A percentile compares a stretch with the other conserved stretches of the same genome.
Conservation (phyloP, 1,140 invertebrate genomes). For the Proctacanthus coquilletti region DNA sequence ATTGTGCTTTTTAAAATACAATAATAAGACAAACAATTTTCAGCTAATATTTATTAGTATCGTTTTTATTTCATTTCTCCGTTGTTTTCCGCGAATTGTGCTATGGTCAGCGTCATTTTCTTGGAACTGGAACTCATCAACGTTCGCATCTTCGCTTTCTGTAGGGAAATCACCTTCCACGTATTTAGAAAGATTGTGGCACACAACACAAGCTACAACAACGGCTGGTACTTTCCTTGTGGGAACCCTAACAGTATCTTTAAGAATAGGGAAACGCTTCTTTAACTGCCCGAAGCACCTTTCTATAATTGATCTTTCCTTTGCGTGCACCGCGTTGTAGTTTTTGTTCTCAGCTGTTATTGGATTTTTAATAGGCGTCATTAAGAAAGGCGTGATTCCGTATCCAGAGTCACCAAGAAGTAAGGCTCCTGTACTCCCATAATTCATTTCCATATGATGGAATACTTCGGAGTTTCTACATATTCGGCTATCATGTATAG, state of each 20-base stretch:
- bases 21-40: no score
- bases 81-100: no score
- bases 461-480: neutral
- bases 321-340: neutral
- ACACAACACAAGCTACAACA: conserved; percentile 2
- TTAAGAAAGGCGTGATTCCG: conserved; percentile 9
- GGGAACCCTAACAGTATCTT: conserved; percentile 1
- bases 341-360: neutral
- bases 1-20: no score
- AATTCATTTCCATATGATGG: neutral
- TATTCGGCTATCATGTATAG: conserved; percentile 4
- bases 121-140: no score
- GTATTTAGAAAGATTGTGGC: conserved; percentile 3
- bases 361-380: conserved; percentile 3
- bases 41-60: no score
- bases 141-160: no score
- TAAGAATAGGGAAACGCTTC: conserved; percentile 1
- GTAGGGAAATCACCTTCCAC: no score
- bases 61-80: no score
- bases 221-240: neutral
- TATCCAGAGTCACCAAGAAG: conserved; percentile 11
- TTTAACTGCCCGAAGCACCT: conserved; percentile 5
- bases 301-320: conserved; percentile 3
- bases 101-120: no score
- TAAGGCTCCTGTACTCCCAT: conserved; percentile 3